Base-by-base conservation (phyloP, 2,797 vertebrate species). In the Premnoplex brunnescens region DNA sequence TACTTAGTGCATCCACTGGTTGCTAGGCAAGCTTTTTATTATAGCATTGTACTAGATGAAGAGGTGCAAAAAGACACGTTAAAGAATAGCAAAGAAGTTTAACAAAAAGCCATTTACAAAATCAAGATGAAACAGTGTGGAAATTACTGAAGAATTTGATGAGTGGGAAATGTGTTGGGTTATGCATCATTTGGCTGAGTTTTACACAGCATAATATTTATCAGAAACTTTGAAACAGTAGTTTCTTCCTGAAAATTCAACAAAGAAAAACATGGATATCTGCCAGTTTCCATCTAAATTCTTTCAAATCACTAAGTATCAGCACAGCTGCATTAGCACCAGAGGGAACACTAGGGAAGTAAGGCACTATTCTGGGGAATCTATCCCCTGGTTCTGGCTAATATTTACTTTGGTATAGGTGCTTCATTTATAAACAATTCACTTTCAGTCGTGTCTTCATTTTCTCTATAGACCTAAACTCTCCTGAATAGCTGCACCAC, bases 151-250 rank as follows among this genome's bases (percentile, higher is more conserved):
- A 36, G 26, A 62, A 66, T 54, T 60, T 83, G 68, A 83, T 66
- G 68, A 85, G 14, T n/a, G 24, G 26, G 3, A 58, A 85, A 59
- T 34, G 19, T 60, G 55, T 52, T 92, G 82, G 73, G 51, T 68
- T 84, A 51, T 72, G 67, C 16, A n/a, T 79, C 20, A 16, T 84
- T 86, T 86, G 60, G 55, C 55, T 81, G 72, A 83, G 59, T 79
- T 90, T 86, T 88, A 69, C 34, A 73, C 36, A 44, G 81, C 56
- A 83, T 92, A 94, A 82, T 91, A 93, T 88, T 91, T 94, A 96
- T 64, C 80, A 94, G 58, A 90, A 91, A 88, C 74, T 85, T 73
- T 75, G 54, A 83, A 91, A 89, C 49, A 51, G 68, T 43, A 82
- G 71, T 63, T 95, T 95, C 88, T 80, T 83, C 74, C 72, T 92